Evolutionary conservation across 1,140 invertebrate genomes (phyloP).

Genomic region (Hyphantria cunea): DNA sequence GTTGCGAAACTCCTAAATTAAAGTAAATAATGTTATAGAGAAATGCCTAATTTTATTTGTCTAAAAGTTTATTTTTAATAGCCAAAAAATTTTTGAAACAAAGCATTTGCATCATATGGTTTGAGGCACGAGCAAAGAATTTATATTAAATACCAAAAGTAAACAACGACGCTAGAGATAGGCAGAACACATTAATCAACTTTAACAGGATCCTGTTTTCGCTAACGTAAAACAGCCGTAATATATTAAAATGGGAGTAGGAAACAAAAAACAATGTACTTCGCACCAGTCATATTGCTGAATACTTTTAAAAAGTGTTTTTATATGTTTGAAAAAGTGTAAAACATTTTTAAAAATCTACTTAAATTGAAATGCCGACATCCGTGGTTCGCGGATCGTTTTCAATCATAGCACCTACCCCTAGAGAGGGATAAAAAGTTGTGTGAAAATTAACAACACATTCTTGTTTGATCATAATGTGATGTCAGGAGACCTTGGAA

Average conservation of each 20-base stretch:
- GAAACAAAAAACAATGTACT: conserved; percentile 19
- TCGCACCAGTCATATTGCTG: conserved; percentile 19
- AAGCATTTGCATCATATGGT: no score
- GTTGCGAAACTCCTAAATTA: no score
- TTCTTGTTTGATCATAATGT: conserved; percentile 29
- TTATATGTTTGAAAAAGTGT: conserved; percentile 39
- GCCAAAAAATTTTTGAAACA: no score
- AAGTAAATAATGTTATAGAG: no score
- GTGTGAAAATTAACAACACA: conserved; percentile 56
- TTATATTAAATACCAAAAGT: neutral
- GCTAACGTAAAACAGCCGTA: conserved; percentile 5
- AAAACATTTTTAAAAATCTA: conserved; percentile 33
- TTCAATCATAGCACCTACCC: conserved; percentile 46
- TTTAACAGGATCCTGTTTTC: conserved; percentile 13
- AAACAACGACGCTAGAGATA: neutral
- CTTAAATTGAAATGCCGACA: conserved; percentile 32
- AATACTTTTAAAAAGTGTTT: conserved; percentile 37
- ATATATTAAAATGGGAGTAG: conserved; percentile 12
- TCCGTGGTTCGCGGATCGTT: conserved; percentile 39
- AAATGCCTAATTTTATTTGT: no score
- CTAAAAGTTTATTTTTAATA: no score
- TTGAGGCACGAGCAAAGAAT: no score
- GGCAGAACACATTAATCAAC: conserved; percentile 24
- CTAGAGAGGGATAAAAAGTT: conserved; percentile 42
- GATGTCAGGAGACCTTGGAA: neutral